phyloP scores from a whole-genome alignment of 2,797 vertebrate genomes.

The Gambusia yucatana region DNA sequence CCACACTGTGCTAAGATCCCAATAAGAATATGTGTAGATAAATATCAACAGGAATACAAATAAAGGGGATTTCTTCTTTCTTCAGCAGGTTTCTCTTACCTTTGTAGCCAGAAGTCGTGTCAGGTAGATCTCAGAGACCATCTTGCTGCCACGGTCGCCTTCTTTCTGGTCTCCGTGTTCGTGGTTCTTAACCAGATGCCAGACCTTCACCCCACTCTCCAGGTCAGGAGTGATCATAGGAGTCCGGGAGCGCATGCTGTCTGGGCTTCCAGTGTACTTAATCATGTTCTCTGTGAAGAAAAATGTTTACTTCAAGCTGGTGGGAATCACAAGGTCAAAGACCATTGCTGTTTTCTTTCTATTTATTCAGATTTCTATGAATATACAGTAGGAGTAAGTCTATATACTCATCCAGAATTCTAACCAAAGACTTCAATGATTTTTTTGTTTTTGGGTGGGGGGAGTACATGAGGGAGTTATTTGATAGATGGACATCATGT shows the following conservation, averaged over 20 bases:
- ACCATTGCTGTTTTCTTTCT: background rate
- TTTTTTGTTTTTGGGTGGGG: no score
- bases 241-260: conserved; percentile 95
- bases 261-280: conserved; percentile 96
- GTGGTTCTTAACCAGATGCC: conserved; percentile 99
- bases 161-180: conserved; percentile 98
- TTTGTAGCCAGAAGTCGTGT: conserved; percentile 95
- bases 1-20: background rate
- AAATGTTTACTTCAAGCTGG: conserved; percentile 18
- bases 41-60: background rate
- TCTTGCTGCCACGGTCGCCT: conserved; percentile 97
- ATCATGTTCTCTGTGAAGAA: conserved; percentile 94
- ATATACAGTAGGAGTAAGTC: background rate
- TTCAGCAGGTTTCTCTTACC: conserved; percentile 73
- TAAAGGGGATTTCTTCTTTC: background rate
- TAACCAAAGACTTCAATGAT: background rate
- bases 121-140: conserved; percentile 99
- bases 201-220: conserved; percentile 96
- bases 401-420: background rate
- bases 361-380: background rate
- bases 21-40: conserved; percentile 1
- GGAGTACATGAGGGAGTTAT: background rate
- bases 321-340: background rate
- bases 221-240: conserved; percentile 98
- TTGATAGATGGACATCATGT: background rate